Conservation (phyloP, 2,113 vertebrate species). For the Regulus satrapa region DNA sequence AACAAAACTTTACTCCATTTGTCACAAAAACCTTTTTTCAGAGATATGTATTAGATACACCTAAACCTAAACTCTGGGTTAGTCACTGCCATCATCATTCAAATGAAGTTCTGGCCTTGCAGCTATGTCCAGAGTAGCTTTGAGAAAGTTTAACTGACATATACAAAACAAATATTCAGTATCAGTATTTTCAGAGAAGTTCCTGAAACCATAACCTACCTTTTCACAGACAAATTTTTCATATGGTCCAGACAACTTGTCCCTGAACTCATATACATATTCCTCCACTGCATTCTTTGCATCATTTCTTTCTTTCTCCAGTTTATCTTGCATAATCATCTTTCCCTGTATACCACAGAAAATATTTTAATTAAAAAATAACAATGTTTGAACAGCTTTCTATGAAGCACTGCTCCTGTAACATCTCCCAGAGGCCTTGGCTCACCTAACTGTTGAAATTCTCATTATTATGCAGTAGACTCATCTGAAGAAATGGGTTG, state of each 20-base stretch:
- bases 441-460: neutral
- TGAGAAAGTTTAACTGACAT: neutral
- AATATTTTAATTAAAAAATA: neutral
- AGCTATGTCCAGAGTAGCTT: neutral
- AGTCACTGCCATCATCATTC: neutral
- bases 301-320: conserved; percentile 81
- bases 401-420: neutral
- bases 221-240: conserved; percentile 72
- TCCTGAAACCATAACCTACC: conserved; percentile 48
- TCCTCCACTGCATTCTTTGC: conserved; percentile 84
- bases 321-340: conserved; percentile 82
- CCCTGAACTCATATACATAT: conserved; percentile 80
- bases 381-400: neutral
- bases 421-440: neutral
- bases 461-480: neutral
- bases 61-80: neutral
- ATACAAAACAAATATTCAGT: neutral
- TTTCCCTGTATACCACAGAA: conserved; percentile 66
- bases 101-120: neutral
- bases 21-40: neutral
- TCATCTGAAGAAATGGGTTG: neutral
- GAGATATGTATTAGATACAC: neutral
- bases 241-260: conserved; percentile 77
- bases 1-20: neutral
- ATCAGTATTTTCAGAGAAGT: neutral